Base-by-base conservation (phyloP, 2,888 invertebrate genomes). In the Meghimatium bilineatum region DNA sequence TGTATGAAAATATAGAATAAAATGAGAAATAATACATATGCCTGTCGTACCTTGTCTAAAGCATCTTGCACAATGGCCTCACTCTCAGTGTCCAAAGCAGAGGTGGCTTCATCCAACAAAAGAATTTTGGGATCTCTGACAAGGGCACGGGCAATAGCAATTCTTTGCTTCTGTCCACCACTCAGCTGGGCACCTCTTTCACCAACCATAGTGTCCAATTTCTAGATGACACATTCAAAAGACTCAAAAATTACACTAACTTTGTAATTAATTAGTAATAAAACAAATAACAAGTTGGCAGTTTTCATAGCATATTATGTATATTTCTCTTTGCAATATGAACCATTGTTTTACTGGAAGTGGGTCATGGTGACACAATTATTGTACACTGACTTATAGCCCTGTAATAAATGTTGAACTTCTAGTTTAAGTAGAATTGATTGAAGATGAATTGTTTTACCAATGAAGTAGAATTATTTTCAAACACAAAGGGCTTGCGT, bases 51-150 rank as follows among this genome's bases (percentile, higher is more conserved):
- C 90, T 94, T 96, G 82, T 95, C 94, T 26, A 95, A 90, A 20
- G 95, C 97, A 36, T 95, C 95, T 93, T 97, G 97, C 0, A 98
- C 97, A 92, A 96, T 95, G 1, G 95, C 95, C 91, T 97, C 97
- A 88, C 96, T 96, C 88, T 96, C 96, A 10, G 96, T 95, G 94
- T 97, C 97, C 88, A 97, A 93, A 0, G 97, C 97, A 0, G 97
- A 97, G 3, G 97, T 97, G 0, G 97, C 97, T 93, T 97, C 97
- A 90, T 97, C 97, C 29, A 94, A 89, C 34, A 94, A 89, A 8
- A 95, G 94, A 87, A 97, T 96, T 89, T 95, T 95, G 0, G 97
- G 97, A 89, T 95, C 95, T 69, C 96, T 94, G 23, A 94, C 91
- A 23, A 94, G 88, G 8, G 94, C 94, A 78, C 94, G 88, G 1